Evolutionary conservation across 1,140 invertebrate species (phyloP).

Genomic region (Dufourea novaeangliae): DNA sequence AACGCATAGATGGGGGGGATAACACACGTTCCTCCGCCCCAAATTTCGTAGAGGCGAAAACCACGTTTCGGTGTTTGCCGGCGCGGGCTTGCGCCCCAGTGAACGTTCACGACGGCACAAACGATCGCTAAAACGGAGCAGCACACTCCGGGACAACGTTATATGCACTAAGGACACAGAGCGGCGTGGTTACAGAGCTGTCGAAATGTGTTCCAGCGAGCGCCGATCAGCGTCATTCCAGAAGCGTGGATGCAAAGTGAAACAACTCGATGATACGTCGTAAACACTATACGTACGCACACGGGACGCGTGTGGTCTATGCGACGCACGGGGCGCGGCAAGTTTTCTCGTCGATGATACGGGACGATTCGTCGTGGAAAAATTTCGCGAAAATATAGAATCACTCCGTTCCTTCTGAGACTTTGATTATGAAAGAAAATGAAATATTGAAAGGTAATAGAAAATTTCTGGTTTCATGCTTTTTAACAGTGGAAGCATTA

Average conservation of each 20-base stretch:
- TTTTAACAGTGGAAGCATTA: no score
- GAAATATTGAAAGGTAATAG: no score
- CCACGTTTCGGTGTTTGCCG: constrained; percentile 43
- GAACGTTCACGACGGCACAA: constrained; percentile 42
- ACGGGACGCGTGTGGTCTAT: not conserved
- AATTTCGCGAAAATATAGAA: no score
- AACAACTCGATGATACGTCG: constrained; percentile 42
- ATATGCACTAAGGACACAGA: constrained; percentile 43
- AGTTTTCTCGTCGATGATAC: no score
- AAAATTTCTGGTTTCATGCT: no score
- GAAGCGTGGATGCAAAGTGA: constrained; percentile 66
- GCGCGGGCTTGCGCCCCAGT: not conserved
- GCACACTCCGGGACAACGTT: constrained; percentile 38
- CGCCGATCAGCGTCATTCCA: constrained; percentile 59
- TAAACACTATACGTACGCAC: constrained; percentile 16
- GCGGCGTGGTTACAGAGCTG: constrained; percentile 36
- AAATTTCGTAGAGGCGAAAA: constrained; percentile 14
- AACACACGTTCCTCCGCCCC: not conserved
- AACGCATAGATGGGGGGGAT: not conserved
- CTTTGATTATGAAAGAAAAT: no score
- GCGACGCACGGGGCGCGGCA: no score
- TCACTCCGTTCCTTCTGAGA: no score
- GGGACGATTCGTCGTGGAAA: no score
- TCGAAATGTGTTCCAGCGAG: constrained; percentile 40
- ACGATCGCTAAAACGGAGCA: constrained; percentile 54